Conservation (phyloP, 2,888 invertebrate genomes). For the Emmelina monodactyla region DNA sequence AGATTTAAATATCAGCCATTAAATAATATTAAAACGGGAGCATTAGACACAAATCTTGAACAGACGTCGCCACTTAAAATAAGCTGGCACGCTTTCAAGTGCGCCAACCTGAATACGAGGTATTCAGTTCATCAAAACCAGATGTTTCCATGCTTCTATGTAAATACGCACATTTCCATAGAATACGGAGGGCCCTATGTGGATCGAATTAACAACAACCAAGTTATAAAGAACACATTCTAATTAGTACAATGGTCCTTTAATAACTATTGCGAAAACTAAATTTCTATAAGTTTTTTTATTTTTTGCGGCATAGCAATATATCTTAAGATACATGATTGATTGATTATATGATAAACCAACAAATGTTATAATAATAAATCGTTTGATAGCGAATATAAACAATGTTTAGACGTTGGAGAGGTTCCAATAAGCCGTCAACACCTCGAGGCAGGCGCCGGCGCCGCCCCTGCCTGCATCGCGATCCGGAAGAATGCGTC, state of each 20-base stretch:
- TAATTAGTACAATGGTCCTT: too few species aligned
- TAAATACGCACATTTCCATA: conserved; percentile 39
- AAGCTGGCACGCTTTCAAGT: conserved; percentile 63
- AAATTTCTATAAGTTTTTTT: too few species aligned
- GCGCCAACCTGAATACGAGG: conserved; percentile 56
- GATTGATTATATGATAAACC: too few species aligned
- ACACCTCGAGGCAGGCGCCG: conserved; percentile 16
- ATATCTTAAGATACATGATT: too few species aligned
- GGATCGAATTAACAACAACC: conserved; percentile 3
- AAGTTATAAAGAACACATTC: too few species aligned
- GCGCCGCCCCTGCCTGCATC: too few species aligned
- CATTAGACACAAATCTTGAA: conserved; percentile 51
- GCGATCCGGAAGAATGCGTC: too few species aligned
- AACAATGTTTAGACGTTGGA: conserved; percentile 55
- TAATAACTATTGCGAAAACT: too few species aligned
- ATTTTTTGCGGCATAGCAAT: too few species aligned
- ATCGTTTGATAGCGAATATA: conserved; percentile 25
- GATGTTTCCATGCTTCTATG: conserved; percentile 48
- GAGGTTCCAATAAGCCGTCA: conserved; percentile 36
- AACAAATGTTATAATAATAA: too few species aligned
- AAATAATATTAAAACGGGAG: conserved; percentile 35
- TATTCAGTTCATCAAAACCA: conserved; percentile 63
- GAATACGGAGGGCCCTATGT: conserved; percentile 23
- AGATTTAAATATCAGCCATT: conserved; percentile 34
- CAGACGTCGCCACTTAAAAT: conserved; percentile 62